phyloP scores from a whole-genome alignment of 2,797 vertebrate genomes.

The Anolis apletophallus region DNA sequence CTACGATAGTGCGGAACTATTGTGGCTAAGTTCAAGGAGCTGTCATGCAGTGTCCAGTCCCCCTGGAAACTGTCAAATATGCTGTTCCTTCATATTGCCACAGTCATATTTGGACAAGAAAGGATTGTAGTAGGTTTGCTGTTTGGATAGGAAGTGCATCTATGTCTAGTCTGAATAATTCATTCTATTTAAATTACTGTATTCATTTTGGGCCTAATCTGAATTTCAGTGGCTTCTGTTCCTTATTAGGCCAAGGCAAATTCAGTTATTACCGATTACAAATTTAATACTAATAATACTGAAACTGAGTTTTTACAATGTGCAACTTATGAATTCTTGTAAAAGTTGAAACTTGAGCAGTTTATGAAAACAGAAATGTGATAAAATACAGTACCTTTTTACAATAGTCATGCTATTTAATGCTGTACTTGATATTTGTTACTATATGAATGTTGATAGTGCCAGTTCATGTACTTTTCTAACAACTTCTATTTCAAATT shows the following conservation, averaged over 20 bases:
- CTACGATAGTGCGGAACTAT: neutral
- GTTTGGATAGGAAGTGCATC: too few relatives aligned
- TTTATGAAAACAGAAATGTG: neutral
- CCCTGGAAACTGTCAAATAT: too few relatives aligned
- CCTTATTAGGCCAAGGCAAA: neutral
- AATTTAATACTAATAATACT: neutral
- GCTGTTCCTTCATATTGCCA: neutral
- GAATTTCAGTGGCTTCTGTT: neutral
- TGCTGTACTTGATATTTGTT: neutral
- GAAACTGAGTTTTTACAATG: neutral
- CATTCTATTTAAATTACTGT: neutral
- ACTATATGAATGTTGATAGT: neutral
- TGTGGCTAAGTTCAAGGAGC: neutral
- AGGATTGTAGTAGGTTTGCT: neutral
- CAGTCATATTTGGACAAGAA: neutral
- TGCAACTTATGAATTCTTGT: neutral
- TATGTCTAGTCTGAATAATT: neutral
- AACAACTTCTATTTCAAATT: slow-evolving; percentile 30
- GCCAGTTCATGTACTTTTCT: neutral
- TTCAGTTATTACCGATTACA: neutral
- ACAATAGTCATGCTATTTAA: neutral
- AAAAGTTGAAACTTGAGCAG: neutral
- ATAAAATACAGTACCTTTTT: neutral
- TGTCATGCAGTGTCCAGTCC: neutral
- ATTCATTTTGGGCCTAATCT: neutral